A percentile compares a stretch with the other conserved stretches of the same genome.
Conservation (phyloP, 23 tunicate species). For the Clavelina lepadiformis region DNA sequence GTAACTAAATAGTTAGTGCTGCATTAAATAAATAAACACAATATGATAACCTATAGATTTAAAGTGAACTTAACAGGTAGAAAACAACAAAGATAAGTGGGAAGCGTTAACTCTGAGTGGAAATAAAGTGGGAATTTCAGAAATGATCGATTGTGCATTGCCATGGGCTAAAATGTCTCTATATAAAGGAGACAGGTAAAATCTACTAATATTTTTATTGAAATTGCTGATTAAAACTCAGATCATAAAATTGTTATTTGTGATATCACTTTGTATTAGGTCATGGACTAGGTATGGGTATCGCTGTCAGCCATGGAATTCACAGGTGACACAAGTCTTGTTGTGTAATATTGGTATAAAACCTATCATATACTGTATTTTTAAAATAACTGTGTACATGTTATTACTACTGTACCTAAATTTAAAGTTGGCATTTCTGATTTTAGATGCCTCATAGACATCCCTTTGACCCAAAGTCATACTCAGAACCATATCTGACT, state of each 20-base stretch:
- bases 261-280: slow-evolving; percentile 11
- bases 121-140: slow-evolving; percentile 16
- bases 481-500: slow-evolving; percentile 10
- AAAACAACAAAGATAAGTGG: slow-evolving; percentile 46
- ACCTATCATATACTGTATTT: too few relatives aligned
- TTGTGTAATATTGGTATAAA: too few relatives aligned
- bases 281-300: slow-evolving; percentile 77
- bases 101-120: slow-evolving; percentile 31
- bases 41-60: too few relatives aligned
- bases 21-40: too few relatives aligned
- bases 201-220: not conserved
- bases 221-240: not conserved
- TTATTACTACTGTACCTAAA: too few relatives aligned
- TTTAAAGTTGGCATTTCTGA: too few relatives aligned
- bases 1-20: too few relatives aligned
- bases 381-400: too few relatives aligned
- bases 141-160: slow-evolving; percentile 51
- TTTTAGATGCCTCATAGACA: slow-evolving; percentile 66
- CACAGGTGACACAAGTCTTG: slow-evolving; percentile 24
- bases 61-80: slow-evolving; percentile 2
- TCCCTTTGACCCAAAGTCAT: slow-evolving; percentile 44
- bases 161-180: slow-evolving; percentile 55
- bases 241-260: not conserved
- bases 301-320: slow-evolving; percentile 73
- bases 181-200: slow-evolving; percentile 65